These are phyloP conservation scores for Cheirogaleus major DNA, from an alignment of 2,797 vertebrate genomes.

Conservation along the genomic window DNA sequence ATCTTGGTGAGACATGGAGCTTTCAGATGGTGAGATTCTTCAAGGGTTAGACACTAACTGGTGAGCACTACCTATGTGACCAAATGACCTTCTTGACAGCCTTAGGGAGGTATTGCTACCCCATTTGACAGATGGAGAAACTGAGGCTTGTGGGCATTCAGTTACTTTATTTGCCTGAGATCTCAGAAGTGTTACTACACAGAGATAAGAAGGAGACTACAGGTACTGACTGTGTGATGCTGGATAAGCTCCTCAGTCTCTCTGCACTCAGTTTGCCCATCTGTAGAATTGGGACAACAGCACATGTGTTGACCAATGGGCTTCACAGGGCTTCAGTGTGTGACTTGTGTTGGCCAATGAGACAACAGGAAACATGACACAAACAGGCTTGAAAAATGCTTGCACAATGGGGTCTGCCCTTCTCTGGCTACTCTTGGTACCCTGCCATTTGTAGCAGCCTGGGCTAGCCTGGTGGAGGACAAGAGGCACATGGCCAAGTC, in stretches of 20 bases:
- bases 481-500: not conserved
- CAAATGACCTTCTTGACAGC: not conserved
- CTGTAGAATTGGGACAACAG: not conserved
- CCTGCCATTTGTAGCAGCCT: not conserved
- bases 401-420: not conserved
- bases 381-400: not conserved
- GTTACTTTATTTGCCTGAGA: not conserved
- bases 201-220: not conserved
- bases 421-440: not conserved
- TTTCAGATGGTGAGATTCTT: not conserved
- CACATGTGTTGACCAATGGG: not conserved
- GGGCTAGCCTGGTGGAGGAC: not conserved
- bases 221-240: not conserved
- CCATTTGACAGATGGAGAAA: not conserved
- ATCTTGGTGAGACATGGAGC: not conserved
- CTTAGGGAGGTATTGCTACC: accelerated
- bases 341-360: not conserved
- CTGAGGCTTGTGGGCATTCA: not conserved
- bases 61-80: not conserved
- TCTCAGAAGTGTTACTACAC: not conserved
- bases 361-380: not conserved
- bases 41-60: not conserved
- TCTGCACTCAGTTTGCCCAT: not conserved
- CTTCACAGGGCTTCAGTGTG: not conserved
- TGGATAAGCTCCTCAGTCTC: not conserved